These are phyloP conservation scores for Heliothis subflexa DNA, from an alignment of 1,140 invertebrate species.

Conservation along the genomic window DNA sequence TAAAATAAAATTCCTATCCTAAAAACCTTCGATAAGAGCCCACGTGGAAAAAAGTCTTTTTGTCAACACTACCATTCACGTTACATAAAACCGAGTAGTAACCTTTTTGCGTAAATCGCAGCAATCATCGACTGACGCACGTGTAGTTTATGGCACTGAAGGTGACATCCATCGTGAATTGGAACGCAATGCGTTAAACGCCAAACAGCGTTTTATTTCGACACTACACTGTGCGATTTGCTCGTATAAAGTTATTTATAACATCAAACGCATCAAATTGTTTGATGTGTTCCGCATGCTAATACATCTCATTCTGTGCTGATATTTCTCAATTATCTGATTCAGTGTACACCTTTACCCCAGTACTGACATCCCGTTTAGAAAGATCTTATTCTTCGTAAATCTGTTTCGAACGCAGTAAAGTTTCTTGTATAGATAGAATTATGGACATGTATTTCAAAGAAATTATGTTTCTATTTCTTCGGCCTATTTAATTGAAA, in stretches of 20 bases:
- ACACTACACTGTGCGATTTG: slow-evolving; percentile 3
- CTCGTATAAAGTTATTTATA: slow-evolving; percentile 21
- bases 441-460: too few relatives aligned
- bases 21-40: not conserved
- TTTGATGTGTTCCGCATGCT: slow-evolving; percentile 15
- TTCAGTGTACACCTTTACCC: not conserved
- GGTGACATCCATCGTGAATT: slow-evolving; percentile 32
- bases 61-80: too few relatives aligned
- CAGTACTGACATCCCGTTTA: too few relatives aligned
- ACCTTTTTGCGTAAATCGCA: slow-evolving; percentile 25
- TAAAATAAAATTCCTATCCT: not conserved
- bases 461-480: too few relatives aligned
- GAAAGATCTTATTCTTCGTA: too few relatives aligned
- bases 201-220: slow-evolving; percentile 10
- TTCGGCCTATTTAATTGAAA: too few relatives aligned
- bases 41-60: too few relatives aligned
- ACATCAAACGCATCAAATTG: slow-evolving; percentile 2
- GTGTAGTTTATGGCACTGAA: slow-evolving; percentile 20
- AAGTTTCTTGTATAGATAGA: too few relatives aligned
- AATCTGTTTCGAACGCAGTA: too few relatives aligned
- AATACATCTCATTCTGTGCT: slow-evolving; percentile 4
- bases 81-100: not conserved
- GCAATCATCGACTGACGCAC: slow-evolving; percentile 17
- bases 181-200: slow-evolving; percentile 18
- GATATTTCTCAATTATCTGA: not conserved